Base-by-base conservation (phyloP, 1,140 invertebrate genomes). In the Drosophila sucinea region DNA sequence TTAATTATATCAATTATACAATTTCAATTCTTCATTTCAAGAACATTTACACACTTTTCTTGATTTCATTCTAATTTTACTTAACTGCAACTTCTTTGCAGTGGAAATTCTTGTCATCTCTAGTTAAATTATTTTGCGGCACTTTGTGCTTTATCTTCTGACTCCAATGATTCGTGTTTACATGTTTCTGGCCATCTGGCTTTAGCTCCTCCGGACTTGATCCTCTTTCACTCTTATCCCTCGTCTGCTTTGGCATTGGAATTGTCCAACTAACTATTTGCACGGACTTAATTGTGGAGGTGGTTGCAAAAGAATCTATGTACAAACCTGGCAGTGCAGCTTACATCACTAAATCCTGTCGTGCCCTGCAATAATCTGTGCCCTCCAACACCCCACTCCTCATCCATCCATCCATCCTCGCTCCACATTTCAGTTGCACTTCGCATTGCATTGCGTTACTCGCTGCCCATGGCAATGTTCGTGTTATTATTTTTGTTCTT, bases 321-420 rank as follows among this genome's bases (percentile, higher is more conserved):
- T 11, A 10, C 11, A 29, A 33, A 61, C 51, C 55, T 56, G n/a
- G n/a, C 47, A 27, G 7, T 10, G 23, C 44, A 70, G 78, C 71
- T 86, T 82, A 87, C 82, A 86, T 55, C 62, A 68, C 75, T 70
- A 86, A 86, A 67, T 67, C 61, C 79, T 69, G 79, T 41, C 76
- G 63, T 86, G 78, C 66, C 70, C 57, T 30, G 66, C 58, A 76
- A 69, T 79, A 79, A 86, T 86, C 77, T 66, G 61, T 63, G 44
- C 25, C 35, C 38, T 41, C 47, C 41, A 47, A 44, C 41, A 11
- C 10, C 23, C 30, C 44, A 60, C 6, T 57, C 25, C 51, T 40
- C 38, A 35, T 55, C 7, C 17, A 8, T 30, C 3, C 47, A 38
- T 3, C 0, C 7, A 1, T 11, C 10, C 8, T 8, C 33, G 3